These are phyloP conservation scores for Patella pellucida DNA, from an alignment of 2,888 invertebrate species.

Conservation along the genomic window DNA sequence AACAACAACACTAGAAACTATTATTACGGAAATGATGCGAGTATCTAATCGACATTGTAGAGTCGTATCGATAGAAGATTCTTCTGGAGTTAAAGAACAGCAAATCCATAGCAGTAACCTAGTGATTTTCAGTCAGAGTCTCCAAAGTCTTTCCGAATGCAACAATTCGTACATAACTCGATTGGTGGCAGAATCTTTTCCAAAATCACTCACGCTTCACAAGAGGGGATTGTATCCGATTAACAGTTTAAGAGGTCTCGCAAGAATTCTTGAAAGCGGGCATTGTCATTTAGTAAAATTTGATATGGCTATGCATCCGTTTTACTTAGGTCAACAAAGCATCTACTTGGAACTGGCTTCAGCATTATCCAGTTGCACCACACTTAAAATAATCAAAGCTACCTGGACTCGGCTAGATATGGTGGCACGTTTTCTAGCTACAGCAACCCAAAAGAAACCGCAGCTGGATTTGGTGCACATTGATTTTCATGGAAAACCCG, in stretches of 20 bases:
- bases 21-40: slow-evolving; percentile 49
- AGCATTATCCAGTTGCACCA: slow-evolving; percentile 41
- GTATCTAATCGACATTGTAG: slow-evolving; percentile 23
- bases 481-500: slow-evolving; percentile 35
- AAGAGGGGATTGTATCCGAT: slow-evolving; percentile 45
- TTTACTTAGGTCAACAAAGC: slow-evolving; percentile 44
- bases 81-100: slow-evolving; percentile 20
- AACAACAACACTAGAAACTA: slow-evolving; percentile 37
- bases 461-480: slow-evolving; percentile 44
- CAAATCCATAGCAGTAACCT: slow-evolving; percentile 36
- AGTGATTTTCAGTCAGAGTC: slow-evolving; percentile 47
- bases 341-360: slow-evolving; percentile 47
- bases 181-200: slow-evolving; percentile 48
- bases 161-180: slow-evolving; percentile 43
- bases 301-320: slow-evolving; percentile 56
- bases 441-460: slow-evolving; percentile 38
- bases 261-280: slow-evolving; percentile 32
- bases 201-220: slow-evolving; percentile 44
- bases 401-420: slow-evolving; percentile 55
- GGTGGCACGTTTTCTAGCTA: slow-evolving; percentile 52
- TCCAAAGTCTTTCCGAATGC: slow-evolving; percentile 55
- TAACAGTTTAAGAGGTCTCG: slow-evolving; percentile 45
- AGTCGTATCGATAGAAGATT: slow-evolving; percentile 12
- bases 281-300: slow-evolving; percentile 46
- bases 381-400: slow-evolving; percentile 48